These are phyloP conservation scores for Rhopalosiphum maidis DNA, from an alignment of 1,140 invertebrate species.

Conservation along the genomic window DNA sequence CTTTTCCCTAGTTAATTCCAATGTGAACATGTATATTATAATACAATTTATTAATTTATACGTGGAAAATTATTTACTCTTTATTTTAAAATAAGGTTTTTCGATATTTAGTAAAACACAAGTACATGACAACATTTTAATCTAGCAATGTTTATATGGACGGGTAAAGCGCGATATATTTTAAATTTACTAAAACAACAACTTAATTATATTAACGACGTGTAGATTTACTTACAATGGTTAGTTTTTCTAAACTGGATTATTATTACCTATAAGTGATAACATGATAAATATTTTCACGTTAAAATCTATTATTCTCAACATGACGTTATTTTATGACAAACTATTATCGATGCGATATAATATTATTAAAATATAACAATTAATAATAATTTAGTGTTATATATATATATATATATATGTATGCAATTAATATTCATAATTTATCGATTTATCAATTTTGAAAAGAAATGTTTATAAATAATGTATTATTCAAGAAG, in stretches of 20 bases:
- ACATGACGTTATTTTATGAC: neutral
- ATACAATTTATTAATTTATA: too few species aligned
- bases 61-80: too few species aligned
- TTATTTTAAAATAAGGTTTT: neutral
- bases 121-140: neutral
- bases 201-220: neutral
- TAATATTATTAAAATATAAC: neutral
- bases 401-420: neutral
- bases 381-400: neutral
- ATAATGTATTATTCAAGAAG: neutral
- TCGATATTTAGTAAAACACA: neutral
- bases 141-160: neutral
- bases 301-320: neutral
- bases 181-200: neutral
- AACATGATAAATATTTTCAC: neutral
- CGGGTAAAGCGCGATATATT: neutral
- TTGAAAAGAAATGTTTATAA: neutral
- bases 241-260: neutral
- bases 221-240: neutral
- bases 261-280: neutral
- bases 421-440: neutral
- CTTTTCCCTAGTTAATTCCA: too few species aligned
- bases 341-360: neutral
- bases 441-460: neutral
- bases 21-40: too few species aligned